A percentile compares a stretch with the other conserved stretches of the same genome.
phyloP scores from a whole-genome alignment of 2,797 vertebrate species.

The Coreius guichenoti region DNA sequence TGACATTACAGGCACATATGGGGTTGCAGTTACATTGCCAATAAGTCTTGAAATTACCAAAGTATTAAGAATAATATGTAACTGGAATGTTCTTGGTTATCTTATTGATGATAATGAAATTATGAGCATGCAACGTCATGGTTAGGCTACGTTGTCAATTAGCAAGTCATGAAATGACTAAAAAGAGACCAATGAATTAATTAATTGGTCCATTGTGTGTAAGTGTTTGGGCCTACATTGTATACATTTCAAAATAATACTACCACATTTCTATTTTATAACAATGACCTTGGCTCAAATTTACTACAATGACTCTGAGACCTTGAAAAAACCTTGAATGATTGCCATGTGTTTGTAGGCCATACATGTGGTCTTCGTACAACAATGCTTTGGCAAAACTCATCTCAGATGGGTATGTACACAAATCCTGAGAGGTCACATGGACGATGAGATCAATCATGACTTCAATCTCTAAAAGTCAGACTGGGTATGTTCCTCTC shows the following conservation, averaged over 20 bases:
- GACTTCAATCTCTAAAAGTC: constrained; percentile 22
- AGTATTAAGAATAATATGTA: not conserved
- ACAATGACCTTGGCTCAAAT: not conserved
- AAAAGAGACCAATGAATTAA: not conserved
- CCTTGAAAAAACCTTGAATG: constrained; percentile 30
- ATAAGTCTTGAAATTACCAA: not conserved
- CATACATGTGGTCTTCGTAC: constrained; percentile 24
- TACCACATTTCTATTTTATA: not conserved
- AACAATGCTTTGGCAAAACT: constrained; percentile 40
- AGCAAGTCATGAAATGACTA: not conserved
- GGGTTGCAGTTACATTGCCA: not conserved
- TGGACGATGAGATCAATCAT: constrained; percentile 34
- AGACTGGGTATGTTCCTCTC: constrained; percentile 9
- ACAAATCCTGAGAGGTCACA: constrained; percentile 24
- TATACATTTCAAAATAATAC: not conserved
- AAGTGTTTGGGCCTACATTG: not conserved
- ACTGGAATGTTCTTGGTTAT: not conserved
- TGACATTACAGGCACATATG: not conserved
- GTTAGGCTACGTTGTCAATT: not conserved
- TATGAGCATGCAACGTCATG: not conserved
- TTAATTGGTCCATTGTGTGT: not conserved
- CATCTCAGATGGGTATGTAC: constrained; percentile 33
- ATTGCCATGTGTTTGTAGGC: constrained; percentile 30
- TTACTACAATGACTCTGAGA: not conserved
- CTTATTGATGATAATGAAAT: not conserved